Conservation (phyloP, 2,888 invertebrate species). For the Pandemis corylana region DNA sequence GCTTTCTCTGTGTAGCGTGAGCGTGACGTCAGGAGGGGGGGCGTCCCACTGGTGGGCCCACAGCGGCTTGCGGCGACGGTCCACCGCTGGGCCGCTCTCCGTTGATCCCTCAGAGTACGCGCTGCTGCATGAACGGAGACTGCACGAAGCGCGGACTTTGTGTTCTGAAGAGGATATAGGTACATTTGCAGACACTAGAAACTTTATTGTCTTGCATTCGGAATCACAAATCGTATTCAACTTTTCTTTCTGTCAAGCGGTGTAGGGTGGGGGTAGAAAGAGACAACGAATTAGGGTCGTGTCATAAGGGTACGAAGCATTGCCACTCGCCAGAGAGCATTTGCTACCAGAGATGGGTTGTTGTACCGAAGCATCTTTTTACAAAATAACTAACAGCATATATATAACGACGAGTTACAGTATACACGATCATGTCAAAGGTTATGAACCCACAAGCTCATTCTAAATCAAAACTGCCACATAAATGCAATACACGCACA, state of each 20-base stretch:
- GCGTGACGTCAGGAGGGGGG: conserved; percentile 77
- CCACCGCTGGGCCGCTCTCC: conserved; percentile 62
- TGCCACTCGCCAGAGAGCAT: too few relatives aligned
- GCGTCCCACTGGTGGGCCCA: conserved; percentile 65
- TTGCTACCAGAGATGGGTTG: too few relatives aligned
- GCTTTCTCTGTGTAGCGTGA: conserved; percentile 74
- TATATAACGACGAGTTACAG: too few relatives aligned
- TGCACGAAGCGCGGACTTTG: conserved; percentile 73
- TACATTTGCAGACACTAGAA: neutral
- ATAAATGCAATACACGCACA: too few relatives aligned
- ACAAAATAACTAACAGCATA: too few relatives aligned
- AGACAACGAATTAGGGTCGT: too few relatives aligned
- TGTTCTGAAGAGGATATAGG: conserved; percentile 58
- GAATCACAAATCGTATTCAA: neutral
- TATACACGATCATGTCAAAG: too few relatives aligned
- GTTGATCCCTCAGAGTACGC: conserved; percentile 73
- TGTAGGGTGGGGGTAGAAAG: too few relatives aligned
- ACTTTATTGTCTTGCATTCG: neutral
- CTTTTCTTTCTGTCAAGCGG: neutral
- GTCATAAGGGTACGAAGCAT: too few relatives aligned
- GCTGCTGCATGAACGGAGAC: conserved; percentile 76
- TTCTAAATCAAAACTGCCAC: too few relatives aligned
- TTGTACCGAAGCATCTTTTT: too few relatives aligned
- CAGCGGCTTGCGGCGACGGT: conserved; percentile 65
- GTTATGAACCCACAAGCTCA: too few relatives aligned